Conservation (phyloP, 1,140 invertebrate species). For the Drosophila seguyi region DNA sequence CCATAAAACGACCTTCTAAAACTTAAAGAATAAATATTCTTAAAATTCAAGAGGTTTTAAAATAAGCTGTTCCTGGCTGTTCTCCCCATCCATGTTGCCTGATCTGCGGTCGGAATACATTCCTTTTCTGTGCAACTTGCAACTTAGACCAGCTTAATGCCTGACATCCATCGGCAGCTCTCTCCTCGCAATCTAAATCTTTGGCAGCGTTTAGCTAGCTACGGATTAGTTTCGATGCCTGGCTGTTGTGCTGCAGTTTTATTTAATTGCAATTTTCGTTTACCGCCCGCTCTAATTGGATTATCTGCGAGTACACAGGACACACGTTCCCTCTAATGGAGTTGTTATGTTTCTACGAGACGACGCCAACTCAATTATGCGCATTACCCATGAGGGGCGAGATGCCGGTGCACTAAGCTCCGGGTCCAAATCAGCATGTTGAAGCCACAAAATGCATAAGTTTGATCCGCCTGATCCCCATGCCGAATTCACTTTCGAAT, state of each 20-base stretch:
- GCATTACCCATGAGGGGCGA: conserved; percentile 45
- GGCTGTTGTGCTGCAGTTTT: conserved; percentile 28
- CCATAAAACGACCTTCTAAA: background rate
- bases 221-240: conserved; percentile 8
- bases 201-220: conserved; percentile 1
- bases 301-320: conserved; percentile 46
- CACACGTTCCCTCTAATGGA: conserved; percentile 57
- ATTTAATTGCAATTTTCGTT: conserved; percentile 70
- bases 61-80: too few species aligned
- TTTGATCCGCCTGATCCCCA: conserved; percentile 12
- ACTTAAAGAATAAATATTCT: background rate
- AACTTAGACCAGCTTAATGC: conserved; percentile 10
- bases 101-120: conserved; percentile 4
- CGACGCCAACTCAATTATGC: conserved; percentile 68
- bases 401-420: background rate
- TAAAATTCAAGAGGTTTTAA: background rate
- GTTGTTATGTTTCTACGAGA: conserved; percentile 68
- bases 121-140: conserved; percentile 1
- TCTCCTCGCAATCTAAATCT: conserved; percentile 7
- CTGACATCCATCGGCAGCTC: conserved; percentile 37
- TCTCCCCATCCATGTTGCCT: background rate
- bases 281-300: conserved; percentile 55
- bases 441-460: conserved; percentile 44
- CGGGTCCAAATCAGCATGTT: conserved; percentile 3
- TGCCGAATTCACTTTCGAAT: conserved; percentile 32